phyloP scores from a whole-genome alignment of 2,888 invertebrate species.

The Philereme transversata region DNA sequence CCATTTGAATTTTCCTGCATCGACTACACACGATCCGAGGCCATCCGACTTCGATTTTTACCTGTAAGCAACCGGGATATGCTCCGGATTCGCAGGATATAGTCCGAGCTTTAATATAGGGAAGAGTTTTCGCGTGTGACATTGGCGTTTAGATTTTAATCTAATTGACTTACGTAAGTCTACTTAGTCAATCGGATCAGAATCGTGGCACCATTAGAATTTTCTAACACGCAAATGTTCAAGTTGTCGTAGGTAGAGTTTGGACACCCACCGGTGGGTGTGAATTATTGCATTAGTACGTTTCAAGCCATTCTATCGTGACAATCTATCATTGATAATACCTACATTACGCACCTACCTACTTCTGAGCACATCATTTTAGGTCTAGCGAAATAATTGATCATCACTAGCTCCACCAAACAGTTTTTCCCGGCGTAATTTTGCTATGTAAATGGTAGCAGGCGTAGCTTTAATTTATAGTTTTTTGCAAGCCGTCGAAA shows the following conservation, averaged over 20 bases:
- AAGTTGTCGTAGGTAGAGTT: not conserved
- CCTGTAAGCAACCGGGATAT: too few relatives aligned
- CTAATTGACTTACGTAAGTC: too few relatives aligned
- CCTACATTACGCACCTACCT: too few relatives aligned
- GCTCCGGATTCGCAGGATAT: too few relatives aligned
- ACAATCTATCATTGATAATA: too few relatives aligned
- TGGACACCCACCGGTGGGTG: not conserved
- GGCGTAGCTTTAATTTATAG: conserved; percentile 41
- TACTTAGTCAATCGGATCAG: not conserved
- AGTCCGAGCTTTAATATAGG: too few relatives aligned
- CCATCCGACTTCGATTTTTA: too few relatives aligned
- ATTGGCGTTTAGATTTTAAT: not conserved
- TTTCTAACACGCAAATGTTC: conserved; percentile 1
- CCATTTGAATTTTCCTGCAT: too few relatives aligned
- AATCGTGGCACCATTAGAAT: conserved; percentile 4
- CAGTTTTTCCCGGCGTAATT: conserved; percentile 20
- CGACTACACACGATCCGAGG: too few relatives aligned
- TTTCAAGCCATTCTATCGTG: not conserved
- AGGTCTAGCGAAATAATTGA: too few relatives aligned
- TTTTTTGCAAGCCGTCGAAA: conserved; percentile 43
- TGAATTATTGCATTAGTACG: not conserved
- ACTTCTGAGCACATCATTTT: too few relatives aligned
- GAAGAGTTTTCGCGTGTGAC: not conserved
- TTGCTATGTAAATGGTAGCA: conserved; percentile 45
- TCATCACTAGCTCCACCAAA: not conserved